A percentile compares a stretch with the other conserved stretches of the same genome.
These are phyloP conservation scores for Elmis aenea DNA, from an alignment of 2,888 invertebrate species.

Conservation along the genomic window DNA sequence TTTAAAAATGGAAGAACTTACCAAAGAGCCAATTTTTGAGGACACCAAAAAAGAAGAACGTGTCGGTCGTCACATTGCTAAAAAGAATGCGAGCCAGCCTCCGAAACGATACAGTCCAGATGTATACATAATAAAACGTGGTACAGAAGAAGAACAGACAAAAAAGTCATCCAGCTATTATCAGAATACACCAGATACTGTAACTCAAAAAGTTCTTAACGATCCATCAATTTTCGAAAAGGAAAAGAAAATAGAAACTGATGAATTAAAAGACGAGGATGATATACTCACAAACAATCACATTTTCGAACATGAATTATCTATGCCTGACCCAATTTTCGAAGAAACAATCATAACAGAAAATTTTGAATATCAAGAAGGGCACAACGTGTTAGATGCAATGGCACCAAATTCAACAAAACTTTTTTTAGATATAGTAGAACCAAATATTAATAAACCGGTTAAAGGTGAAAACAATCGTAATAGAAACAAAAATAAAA, in stretches of 20 bases:
- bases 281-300: background rate
- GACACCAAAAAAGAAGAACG: background rate
- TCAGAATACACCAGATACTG: no score
- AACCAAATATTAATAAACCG: background rate
- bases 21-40: background rate
- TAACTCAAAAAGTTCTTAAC: no score
- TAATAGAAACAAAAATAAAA: background rate
- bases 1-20: background rate
- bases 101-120: constrained; percentile 5
- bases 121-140: background rate
- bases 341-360: constrained; percentile 8
- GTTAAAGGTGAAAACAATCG: background rate
- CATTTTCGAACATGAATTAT: constrained; percentile 3
- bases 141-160: background rate
- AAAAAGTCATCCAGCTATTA: no score
- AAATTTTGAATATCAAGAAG: background rate
- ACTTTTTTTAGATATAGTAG: background rate
- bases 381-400: no score
- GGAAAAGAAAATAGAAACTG: background rate
- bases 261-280: background rate
- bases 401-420: no score
- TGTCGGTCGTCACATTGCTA: constrained; percentile 6
- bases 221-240: no score
- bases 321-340: constrained; percentile 6
- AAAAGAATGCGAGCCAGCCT: constrained; percentile 6